Conservation (phyloP, 2,888 invertebrate species). For the Romanomermis culicivorax region DNA sequence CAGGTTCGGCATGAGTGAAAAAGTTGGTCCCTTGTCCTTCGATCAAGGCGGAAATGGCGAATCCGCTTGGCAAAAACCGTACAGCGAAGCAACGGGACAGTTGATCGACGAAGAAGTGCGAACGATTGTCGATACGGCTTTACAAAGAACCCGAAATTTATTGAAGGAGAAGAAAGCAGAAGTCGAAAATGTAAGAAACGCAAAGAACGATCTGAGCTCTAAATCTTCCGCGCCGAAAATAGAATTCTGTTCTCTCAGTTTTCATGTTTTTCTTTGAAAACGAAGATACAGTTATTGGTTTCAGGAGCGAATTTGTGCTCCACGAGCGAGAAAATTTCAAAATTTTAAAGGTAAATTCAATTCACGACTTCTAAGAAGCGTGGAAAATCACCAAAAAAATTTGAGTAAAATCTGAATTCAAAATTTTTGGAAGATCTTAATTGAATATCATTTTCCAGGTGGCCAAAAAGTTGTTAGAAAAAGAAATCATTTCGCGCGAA, state of each 20-base stretch:
- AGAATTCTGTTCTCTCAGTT: constrained; percentile 2
- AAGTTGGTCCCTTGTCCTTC: constrained; percentile 87
- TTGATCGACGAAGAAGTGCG: constrained; percentile 81
- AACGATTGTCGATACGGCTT: constrained; percentile 50
- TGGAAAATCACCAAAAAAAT: no score
- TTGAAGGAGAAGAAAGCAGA: constrained; percentile 56
- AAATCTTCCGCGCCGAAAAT: background rate
- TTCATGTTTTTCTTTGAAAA: no score
- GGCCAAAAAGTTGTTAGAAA: constrained; percentile 65
- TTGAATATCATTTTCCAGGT: no score
- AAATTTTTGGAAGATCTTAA: no score
- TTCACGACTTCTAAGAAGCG: no score
- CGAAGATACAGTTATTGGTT: no score
- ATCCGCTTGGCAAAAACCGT: constrained; percentile 77
- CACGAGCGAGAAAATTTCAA: no score
- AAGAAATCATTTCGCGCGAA: constrained; percentile 78
- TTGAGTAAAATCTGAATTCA: no score
- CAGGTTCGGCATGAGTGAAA: constrained; percentile 90
- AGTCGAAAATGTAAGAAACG: constrained; percentile 50
- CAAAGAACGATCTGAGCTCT: background rate
- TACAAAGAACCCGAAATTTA: constrained; percentile 54
- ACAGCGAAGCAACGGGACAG: constrained; percentile 89
- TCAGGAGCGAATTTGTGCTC: no score
- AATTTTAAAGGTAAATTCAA: no score
- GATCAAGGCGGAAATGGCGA: constrained; percentile 60